Percentiles rank a stretch among this genome's conserved stretches.
phyloP scores from a whole-genome alignment of 2,113 vertebrate species.

The Apteryx owenii region DNA sequence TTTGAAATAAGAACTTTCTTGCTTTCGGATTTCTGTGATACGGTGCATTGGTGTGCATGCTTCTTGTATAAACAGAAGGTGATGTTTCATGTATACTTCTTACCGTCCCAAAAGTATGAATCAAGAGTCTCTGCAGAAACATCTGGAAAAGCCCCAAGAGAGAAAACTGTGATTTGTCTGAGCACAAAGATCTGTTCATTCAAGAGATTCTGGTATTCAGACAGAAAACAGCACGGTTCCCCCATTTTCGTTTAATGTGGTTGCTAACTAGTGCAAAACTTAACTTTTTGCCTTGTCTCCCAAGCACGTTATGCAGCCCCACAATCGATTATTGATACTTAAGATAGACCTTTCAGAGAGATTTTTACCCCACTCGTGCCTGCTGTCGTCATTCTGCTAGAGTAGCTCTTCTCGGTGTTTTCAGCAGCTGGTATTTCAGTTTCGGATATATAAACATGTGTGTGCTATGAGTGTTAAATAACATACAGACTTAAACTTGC shows the following conservation, averaged over 20 bases:
- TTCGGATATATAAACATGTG: neutral
- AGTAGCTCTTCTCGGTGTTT: neutral
- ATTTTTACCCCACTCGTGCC: neutral
- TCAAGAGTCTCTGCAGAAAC: constrained; percentile 24
- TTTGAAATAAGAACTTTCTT: neutral
- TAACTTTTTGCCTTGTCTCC: neutral
- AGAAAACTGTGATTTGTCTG: constrained; percentile 10
- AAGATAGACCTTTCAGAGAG: neutral
- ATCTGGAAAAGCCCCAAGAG: constrained; percentile 42
- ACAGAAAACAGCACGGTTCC: neutral
- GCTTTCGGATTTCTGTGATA: neutral
- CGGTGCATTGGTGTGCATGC: neutral
- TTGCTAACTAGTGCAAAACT: neutral
- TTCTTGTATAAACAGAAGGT: neutral
- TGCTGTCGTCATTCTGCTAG: neutral
- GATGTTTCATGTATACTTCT: neutral
- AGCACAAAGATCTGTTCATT: constrained; percentile 7
- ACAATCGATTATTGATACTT: neutral
- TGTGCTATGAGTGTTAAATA: neutral
- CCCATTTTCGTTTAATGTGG: neutral
- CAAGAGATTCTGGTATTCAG: neutral
- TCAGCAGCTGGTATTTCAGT: neutral
- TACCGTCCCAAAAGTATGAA: neutral
- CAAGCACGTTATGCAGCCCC: neutral
- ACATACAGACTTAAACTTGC: neutral